Conservation (phyloP, 1,140 invertebrate genomes). For the Drosophila kikkawai region DNA sequence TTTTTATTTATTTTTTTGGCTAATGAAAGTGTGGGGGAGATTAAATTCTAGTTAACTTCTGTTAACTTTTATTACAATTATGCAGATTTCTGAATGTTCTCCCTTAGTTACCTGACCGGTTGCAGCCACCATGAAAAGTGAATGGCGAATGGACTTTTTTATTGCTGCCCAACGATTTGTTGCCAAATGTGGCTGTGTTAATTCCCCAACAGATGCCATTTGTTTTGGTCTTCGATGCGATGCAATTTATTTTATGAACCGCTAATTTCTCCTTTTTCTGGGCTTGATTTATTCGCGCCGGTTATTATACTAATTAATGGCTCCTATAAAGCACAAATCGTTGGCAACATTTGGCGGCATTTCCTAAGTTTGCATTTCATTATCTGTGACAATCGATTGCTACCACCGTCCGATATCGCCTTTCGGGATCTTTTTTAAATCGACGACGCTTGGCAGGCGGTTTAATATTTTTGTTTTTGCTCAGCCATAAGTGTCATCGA, state of each 20-base stretch:
- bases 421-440: conserved; percentile 27
- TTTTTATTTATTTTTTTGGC: conserved; percentile 8
- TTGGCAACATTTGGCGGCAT: conserved; percentile 16
- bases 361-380: conserved; percentile 41
- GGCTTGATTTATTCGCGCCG: conserved; percentile 44
- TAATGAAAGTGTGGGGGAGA: conserved; percentile 23
- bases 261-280: conserved; percentile 57
- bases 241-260: conserved; percentile 52
- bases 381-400: conserved; percentile 47
- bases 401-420: conserved; percentile 22
- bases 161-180: conserved; percentile 32
- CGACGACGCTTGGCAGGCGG: conserved; percentile 15
- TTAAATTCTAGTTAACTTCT: conserved; percentile 22
- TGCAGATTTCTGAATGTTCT: conserved; percentile 13
- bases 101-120: conserved; percentile 54
- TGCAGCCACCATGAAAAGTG: conserved; percentile 40
- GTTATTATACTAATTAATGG: conserved; percentile 53
- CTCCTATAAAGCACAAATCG: conserved; percentile 42
- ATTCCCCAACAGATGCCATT: conserved; percentile 31
- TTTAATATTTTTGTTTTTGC: conserved; percentile 33
- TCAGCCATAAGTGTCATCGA: conserved; percentile 59
- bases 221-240: conserved; percentile 7
- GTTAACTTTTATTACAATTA: conserved; percentile 61
- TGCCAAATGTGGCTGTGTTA: conserved; percentile 10
- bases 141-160: conserved; percentile 28